A percentile compares a stretch with the other conserved stretches of the same genome.
Conservation (phyloP, 2,888 invertebrate species). For the Conomelus anceps region DNA sequence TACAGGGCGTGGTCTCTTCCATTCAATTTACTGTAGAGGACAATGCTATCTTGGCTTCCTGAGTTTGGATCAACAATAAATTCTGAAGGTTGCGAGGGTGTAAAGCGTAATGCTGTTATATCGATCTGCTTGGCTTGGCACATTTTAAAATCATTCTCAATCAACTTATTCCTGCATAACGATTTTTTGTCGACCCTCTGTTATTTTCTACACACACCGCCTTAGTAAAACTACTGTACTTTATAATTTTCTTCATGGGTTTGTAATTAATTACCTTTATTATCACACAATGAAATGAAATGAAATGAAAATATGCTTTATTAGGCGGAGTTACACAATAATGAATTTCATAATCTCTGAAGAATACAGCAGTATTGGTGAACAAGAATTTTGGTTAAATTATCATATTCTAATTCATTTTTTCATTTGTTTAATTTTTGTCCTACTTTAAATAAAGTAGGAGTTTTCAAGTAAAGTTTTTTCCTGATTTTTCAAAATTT, state of each 20-base stretch:
- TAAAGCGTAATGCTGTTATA: background rate
- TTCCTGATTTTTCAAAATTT: no score
- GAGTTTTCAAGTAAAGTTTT: no score
- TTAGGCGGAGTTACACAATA: no score
- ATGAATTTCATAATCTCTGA: no score
- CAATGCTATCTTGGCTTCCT: background rate
- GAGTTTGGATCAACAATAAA: background rate
- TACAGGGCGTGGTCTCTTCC: background rate
- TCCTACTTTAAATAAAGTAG: no score
- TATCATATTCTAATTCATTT: no score
- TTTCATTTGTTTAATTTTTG: no score
- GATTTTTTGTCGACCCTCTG: background rate
- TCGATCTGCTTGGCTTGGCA: background rate
- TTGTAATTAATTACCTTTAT: no score
- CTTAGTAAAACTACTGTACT: background rate
- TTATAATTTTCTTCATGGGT: background rate
- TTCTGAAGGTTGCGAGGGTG: background rate
- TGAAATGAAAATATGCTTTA: no score
- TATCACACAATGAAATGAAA: no score
- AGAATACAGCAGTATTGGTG: no score
- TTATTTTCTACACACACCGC: background rate
- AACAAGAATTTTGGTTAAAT: no score
- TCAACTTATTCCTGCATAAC: background rate
- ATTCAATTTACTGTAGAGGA: background rate
- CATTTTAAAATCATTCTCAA: background rate